These are phyloP conservation scores for Spilosoma lubricipeda DNA, from an alignment of 2,888 invertebrate species.

Conservation along the genomic window DNA sequence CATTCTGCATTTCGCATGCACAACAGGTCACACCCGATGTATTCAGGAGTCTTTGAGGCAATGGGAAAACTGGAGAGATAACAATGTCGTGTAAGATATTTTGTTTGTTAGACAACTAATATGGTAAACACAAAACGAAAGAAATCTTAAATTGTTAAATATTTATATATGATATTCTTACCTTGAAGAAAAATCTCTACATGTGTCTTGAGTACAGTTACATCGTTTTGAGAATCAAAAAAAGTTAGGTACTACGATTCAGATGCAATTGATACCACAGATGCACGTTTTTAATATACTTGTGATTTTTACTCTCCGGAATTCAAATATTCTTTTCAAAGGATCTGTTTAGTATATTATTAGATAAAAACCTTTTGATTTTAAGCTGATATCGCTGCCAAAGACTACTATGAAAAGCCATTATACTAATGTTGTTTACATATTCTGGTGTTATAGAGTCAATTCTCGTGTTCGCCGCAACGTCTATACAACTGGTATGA, in stretches of 20 bases:
- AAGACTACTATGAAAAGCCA: too few species aligned
- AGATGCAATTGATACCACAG: too few species aligned
- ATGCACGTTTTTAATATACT: too few species aligned
- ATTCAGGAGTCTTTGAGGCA: slow-evolving; percentile 69
- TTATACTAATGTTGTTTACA: neutral
- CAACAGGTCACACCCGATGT: slow-evolving; percentile 86
- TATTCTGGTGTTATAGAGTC: slow-evolving; percentile 69
- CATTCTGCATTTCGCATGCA: slow-evolving; percentile 88
- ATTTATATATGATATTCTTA: neutral
- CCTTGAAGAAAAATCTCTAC: too few species aligned
- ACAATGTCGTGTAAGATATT: slow-evolving; percentile 22
- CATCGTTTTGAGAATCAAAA: too few species aligned
- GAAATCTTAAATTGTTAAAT: neutral
- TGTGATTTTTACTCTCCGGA: too few species aligned
- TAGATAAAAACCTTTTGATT: too few species aligned
- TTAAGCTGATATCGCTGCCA: too few species aligned
- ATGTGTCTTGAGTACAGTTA: too few species aligned
- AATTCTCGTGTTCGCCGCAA: slow-evolving; percentile 86
- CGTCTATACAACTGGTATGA: slow-evolving; percentile 88
- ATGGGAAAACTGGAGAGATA: slow-evolving; percentile 61
- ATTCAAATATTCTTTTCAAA: too few species aligned
- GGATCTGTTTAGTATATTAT: too few species aligned
- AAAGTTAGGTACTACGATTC: too few species aligned
- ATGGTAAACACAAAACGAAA: neutral
- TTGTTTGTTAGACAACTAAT: neutral